Base-by-base conservation (phyloP, 2,888 invertebrate genomes). In the Pollenia amentaria region DNA sequence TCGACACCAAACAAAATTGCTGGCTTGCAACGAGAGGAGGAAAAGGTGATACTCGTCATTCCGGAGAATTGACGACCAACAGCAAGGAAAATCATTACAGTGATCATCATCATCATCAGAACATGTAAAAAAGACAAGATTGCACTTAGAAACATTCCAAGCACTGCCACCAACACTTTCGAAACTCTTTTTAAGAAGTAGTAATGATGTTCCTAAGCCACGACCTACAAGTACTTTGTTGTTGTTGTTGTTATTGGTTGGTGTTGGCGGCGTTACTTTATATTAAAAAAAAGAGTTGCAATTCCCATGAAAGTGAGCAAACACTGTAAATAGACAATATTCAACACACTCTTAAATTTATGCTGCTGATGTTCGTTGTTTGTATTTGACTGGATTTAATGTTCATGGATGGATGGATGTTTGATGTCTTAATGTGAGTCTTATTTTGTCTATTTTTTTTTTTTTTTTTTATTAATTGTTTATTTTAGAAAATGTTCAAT, bases 401-500 rank as follows among this genome's bases (percentile, higher is more conserved):
- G 67, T 69, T 60, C 55, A 57, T 55, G 11, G 46, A 60, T 64
- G 12, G 11, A 44, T 38, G 7, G 57, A 64, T 72, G 38, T 14
- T 6, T 73, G 84, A 83, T 65, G 81, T 44, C 76, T 80, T 69
- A 18, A 70, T 78, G 81, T 75, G 67, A 60, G 80, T 84, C 67
- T 29, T 29, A 29, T 29, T 53, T 62, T 75, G n/a, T 64, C n/a
- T 65, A 46, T 65, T 29, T 38, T 65, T 16, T 53, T 14, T 12
- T 42, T 57, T 69, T 65, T 60, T 77, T 84, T 82, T 29, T 29
- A 29, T 64, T 73, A 42, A 76, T 85, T 88, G 82, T 89, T 88
- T 91, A 89, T 90, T 91, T 88, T 90, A 89, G 89, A 89, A 89
- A 91, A 90, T 91, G 90, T 89, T 89, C 89, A 89, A 91, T 90